Conservation (phyloP, 2,797 vertebrate species). For the Scolopax bukidnonensis region DNA sequence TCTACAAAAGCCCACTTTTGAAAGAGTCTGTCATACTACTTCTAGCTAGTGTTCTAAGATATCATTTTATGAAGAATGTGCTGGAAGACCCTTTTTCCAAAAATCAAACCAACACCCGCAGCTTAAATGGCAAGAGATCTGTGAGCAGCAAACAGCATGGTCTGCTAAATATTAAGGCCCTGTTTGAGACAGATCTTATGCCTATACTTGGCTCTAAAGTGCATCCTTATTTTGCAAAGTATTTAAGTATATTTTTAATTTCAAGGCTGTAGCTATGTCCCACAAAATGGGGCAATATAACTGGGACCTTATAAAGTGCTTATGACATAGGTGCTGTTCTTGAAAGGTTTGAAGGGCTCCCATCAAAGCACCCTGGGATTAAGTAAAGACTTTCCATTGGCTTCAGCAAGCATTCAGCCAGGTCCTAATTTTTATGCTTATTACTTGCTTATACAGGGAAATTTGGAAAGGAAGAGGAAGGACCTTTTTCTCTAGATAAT, state of each 20-base stretch:
- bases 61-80: background rate
- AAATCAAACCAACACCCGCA: background rate
- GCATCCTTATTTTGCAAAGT: background rate
- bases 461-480: slow-evolving; percentile 26
- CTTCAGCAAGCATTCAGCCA: background rate
- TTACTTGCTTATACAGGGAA: background rate
- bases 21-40: background rate
- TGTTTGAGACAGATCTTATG: background rate
- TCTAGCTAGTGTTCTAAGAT: background rate
- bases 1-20: background rate
- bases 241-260: background rate
- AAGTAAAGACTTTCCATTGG: background rate
- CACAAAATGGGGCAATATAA: background rate
- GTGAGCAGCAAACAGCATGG: fast-evolving
- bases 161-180: background rate
- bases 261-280: background rate
- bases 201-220: background rate
- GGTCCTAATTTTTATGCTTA: background rate
- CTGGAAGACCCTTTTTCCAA: background rate
- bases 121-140: background rate
- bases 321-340: slow-evolving; percentile 17
- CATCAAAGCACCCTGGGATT: background rate
- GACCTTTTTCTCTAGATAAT: background rate
- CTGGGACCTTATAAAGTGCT: background rate
- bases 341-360: background rate